Base-by-base conservation (phyloP, 2,888 invertebrate genomes). In the Teleogryllus oceanicus region DNA sequence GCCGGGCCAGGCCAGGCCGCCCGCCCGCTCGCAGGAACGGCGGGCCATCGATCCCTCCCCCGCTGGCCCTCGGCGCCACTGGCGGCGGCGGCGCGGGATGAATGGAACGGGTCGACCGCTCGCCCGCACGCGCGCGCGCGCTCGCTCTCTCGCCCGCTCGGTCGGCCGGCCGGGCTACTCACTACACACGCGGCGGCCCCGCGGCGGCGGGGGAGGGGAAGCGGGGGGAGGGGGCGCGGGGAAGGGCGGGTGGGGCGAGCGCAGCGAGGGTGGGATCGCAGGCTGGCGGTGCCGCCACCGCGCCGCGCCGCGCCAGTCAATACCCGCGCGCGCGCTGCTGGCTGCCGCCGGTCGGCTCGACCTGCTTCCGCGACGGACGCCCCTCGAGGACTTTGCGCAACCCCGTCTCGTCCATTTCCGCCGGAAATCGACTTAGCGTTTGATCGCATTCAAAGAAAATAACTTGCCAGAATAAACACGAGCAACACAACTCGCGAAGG, bases 261-360 rank as follows among this genome's bases (percentile, higher is more conserved):
- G 18, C 13, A 62, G 62, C 62, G 62, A 62, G 16, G 62, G 16
- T n/a, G n/a, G 13, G 16, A 13, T 62, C 62, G 62, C 62, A n/a
- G 13, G 62, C 37, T 37, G 37, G 37, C 5, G 37, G 37, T 37
- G 37, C 37, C 37, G 37, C 37, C 37, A 1, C 37, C 37, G 37
- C 37, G 11, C 62, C 62, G 8, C 12, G 62, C 62, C 62, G 62
- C 62, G 62, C 62, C 4, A 62, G 62, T 62, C 62, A 62, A 62
- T 62, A 62, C 62, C 62, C 62, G 62, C n/a, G 62, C 62, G 62
- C 62, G 62, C 62, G n/a, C n/a, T 62, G 62, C 37, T 37, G 37
- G 37, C 37, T 37, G 37, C 37, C 37, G 37, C 62, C 62, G 62
- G 13, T 62, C 62, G 62, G 18, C 62, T 2, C 37, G 37, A 37